Evolutionary conservation across 2,888 invertebrate genomes (phyloP).

Genomic region (Teinopalpus imperialis): DNA sequence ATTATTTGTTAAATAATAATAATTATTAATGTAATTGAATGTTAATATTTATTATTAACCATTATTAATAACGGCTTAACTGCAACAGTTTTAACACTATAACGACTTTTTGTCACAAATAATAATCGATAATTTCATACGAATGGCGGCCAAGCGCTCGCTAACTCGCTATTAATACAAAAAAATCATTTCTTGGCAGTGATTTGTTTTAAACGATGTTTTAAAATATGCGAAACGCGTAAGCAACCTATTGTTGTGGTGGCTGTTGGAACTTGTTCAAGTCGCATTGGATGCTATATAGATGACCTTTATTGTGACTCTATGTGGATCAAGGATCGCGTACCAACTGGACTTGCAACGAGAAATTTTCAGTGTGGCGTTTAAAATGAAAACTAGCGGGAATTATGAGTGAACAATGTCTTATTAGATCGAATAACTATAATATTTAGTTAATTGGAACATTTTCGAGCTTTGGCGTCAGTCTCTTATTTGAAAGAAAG

Average conservation of each 20-base stretch:
- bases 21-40: no score
- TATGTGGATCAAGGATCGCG: conserved; percentile 14
- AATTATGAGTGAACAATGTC: not conserved
- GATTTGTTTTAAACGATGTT: conserved; percentile 35
- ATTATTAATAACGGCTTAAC: no score
- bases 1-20: no score
- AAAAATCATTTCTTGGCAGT: conserved; percentile 41
- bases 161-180: conserved; percentile 26
- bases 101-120: no score
- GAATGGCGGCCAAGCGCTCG: conserved; percentile 5
- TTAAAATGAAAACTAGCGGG: not conserved
- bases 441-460: no score
- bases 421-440: no score
- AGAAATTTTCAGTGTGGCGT: not conserved
- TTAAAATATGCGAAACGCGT: conserved; percentile 38
- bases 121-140: no score
- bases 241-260: conserved; percentile 36
- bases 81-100: no score
- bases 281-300: conserved; percentile 21
- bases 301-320: conserved; percentile 11
- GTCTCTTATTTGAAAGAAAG: no score
- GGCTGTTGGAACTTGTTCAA: conserved; percentile 41
- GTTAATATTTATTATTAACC: no score
- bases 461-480: no score
- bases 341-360: conserved; percentile 5